Evolutionary conservation across 1,140 invertebrate species (phyloP).

Genomic region (Neodiprion virginianus): DNA sequence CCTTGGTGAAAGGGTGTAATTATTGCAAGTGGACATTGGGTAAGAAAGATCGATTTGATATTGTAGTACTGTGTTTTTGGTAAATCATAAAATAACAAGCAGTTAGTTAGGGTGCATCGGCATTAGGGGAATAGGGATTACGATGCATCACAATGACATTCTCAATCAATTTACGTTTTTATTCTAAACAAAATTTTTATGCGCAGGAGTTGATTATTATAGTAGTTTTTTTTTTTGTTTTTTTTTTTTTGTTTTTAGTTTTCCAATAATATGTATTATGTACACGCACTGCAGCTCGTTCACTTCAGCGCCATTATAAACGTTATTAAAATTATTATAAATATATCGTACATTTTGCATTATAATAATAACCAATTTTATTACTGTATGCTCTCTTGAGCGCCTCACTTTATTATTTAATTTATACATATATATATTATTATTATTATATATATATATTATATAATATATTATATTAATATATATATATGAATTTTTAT

Average conservation of each 20-base stretch:
- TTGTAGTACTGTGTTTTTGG: constrained; percentile 26
- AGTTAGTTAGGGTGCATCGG: constrained; percentile 21
- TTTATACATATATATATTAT: constrained; percentile 22
- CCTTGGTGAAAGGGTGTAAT: not conserved
- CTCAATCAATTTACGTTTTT: constrained; percentile 60
- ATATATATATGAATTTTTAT: constrained; percentile 30
- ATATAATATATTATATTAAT: constrained; percentile 23
- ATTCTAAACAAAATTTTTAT: constrained; percentile 61
- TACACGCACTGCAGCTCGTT: constrained; percentile 50
- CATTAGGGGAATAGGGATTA: constrained; percentile 14
- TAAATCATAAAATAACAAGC: constrained; percentile 30
- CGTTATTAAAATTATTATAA: constrained; percentile 63
- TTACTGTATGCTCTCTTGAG: constrained; percentile 37
- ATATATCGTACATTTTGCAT: constrained; percentile 58
- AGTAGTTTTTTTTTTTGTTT: constrained; percentile 27
- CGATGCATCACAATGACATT: constrained; percentile 39
- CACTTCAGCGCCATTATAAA: constrained; percentile 52
- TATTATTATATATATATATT: constrained; percentile 29
- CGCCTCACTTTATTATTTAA: constrained; percentile 29
- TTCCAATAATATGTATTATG: constrained; percentile 41
- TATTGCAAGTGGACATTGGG: not conserved
- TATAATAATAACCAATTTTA: constrained; percentile 27
- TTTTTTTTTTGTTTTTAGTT: constrained; percentile 41
- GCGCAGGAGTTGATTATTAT: constrained; percentile 49
- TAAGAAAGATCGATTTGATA: not conserved